phyloP scores from a whole-genome alignment of 2,113 vertebrate species.

The Acanthochromis polyacanthus region DNA sequence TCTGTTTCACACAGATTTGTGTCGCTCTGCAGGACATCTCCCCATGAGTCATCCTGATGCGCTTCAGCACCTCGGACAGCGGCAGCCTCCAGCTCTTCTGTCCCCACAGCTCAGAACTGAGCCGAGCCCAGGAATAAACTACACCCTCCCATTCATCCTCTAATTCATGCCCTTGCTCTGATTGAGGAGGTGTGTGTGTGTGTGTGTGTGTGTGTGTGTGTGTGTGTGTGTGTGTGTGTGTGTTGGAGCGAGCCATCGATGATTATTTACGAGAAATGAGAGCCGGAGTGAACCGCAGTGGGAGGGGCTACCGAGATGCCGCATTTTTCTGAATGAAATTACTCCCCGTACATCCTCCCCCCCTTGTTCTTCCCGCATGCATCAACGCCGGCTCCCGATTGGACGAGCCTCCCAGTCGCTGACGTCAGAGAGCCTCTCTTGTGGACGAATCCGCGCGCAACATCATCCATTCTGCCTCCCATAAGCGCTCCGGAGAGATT shows the following conservation, averaged over 20 bases:
- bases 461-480: conserved; percentile 72
- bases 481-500: conserved; percentile 40
- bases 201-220: conserved; percentile 7
- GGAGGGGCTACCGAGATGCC: conserved; percentile 84
- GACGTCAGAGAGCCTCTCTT: conserved; percentile 81
- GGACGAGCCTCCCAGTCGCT: conserved; percentile 71
- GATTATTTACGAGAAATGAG: conserved; percentile 66
- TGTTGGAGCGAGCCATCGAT: background rate
- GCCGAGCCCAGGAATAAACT: background rate
- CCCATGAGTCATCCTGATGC: conserved; percentile 68
- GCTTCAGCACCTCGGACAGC: conserved; percentile 86
- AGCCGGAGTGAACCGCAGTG: conserved; percentile 82
- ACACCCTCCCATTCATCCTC: conserved; percentile 15
- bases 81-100: background rate
- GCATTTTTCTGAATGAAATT: conserved; percentile 91
- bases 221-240: background rate
- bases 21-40: conserved; percentile 1
- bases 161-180: background rate
- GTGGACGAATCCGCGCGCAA: conserved; percentile 65
- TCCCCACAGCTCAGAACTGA: background rate
- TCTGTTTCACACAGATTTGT: background rate
- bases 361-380: conserved; percentile 31
- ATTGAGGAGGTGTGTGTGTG: conserved; percentile 17
- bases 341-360: conserved; percentile 62
- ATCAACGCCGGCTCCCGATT: conserved; percentile 56